Evolutionary conservation across 1,140 invertebrate species (phyloP).

Genomic region (Chironomus striatipennis): DNA sequence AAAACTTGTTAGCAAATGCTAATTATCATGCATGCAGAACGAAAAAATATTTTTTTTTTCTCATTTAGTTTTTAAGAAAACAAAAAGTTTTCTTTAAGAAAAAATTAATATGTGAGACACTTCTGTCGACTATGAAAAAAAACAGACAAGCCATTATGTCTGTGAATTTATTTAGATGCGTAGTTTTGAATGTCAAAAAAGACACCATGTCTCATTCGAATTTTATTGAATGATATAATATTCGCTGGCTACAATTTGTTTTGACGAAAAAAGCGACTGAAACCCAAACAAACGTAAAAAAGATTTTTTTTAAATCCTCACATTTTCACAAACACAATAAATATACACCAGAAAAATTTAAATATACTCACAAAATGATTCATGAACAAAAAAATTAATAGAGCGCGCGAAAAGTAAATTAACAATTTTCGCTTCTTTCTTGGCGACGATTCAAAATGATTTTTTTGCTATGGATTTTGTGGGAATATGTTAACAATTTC

Average conservation of each 20-base stretch:
- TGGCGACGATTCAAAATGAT: too few relatives aligned
- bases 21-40: background rate
- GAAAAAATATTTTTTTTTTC: background rate
- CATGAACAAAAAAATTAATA: too few relatives aligned
- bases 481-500: too few relatives aligned
- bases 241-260: background rate
- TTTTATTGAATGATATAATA: background rate
- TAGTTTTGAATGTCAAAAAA: constrained; percentile 9
- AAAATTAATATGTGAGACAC: background rate
- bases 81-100: background rate
- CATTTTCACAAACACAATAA: too few relatives aligned
- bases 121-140: background rate
- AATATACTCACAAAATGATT: too few relatives aligned
- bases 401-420: too few relatives aligned
- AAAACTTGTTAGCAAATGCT: background rate
- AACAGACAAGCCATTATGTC: background rate
- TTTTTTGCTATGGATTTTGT: too few relatives aligned
- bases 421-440: too few relatives aligned
- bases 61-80: background rate
- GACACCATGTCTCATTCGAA: background rate
- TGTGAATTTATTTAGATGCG: background rate
- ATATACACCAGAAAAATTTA: too few relatives aligned
- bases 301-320: background rate
- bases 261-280: background rate
- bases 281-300: background rate